Evolutionary conservation across 2,113 vertebrate genomes (phyloP), one percentile per base, ranked within the genome.

Genomic region (Chaetorhynchus papuensis): DNA sequence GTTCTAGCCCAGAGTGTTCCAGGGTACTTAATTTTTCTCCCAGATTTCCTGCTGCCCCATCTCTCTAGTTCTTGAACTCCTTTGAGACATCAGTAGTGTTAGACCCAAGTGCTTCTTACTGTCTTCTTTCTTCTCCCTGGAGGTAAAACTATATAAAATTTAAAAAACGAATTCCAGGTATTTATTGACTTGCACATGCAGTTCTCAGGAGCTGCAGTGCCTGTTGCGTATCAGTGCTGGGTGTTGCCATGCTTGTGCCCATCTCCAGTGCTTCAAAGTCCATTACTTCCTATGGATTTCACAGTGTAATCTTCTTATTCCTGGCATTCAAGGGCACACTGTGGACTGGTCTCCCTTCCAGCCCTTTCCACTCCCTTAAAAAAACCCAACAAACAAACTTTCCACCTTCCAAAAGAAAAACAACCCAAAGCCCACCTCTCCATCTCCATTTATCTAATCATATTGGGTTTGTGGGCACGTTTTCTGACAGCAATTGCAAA

Each of bases 401-500:
- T 35, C 7, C 30, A 47, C 30, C 20, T 79, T 42, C 15, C 10
- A 39, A 74, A 53, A 31, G 65, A 6, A 84, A 42, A 24, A n/a
- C 23, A n/a, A 14, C 5, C 4, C 9, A 35, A 6, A 15, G 37
- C 47, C 11, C 9, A 11, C 8, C 13, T 52, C 54, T 57, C 19
- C 20, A 33, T 65, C 39, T 39, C 65, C 14, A 9, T 92, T 45
- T 79, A 85, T 72, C 66, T 82, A 53, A 65, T 77, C 74, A 24
- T 41, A 31, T 84, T 91, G 93, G 37, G 39, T 95, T 94, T 82
- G 47, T 94, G 59, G 81, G 11, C 41, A 44, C 6, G 12, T 75
- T 94, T 59, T 97, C 85, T 94, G 75, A 59, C 28, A 74, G 44
- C 88, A 96, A 37, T 81, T 52, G 45, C 37, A 90, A 69, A 63